Conservation (phyloP, 2,888 invertebrate genomes). For the Sesia apiformis region DNA sequence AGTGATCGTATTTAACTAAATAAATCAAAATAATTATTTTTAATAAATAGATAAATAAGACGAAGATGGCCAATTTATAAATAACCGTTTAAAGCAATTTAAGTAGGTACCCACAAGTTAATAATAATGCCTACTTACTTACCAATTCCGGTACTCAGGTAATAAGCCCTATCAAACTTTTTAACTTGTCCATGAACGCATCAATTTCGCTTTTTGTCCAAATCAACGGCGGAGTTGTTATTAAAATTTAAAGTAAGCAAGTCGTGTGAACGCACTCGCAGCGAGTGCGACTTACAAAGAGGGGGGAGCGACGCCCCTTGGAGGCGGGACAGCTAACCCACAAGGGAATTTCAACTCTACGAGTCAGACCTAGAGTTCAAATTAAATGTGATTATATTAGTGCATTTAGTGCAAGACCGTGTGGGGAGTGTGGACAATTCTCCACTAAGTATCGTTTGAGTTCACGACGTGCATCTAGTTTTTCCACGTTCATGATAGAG, state of each 20-base stretch:
- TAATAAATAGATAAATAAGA: too few species aligned
- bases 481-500: slow-evolving; percentile 24
- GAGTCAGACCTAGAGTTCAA: slow-evolving; percentile 5
- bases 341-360: slow-evolving; percentile 26
- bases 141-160: too few species aligned
- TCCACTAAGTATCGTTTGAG: slow-evolving; percentile 60
- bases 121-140: too few species aligned
- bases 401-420: slow-evolving; percentile 59
- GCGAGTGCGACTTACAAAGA: slow-evolving; percentile 36
- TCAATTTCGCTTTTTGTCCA: slow-evolving; percentile 53
- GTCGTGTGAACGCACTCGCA: slow-evolving; percentile 56
- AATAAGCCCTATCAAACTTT: slow-evolving; percentile 14
- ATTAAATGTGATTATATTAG: too few species aligned
- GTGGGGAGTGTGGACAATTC: slow-evolving; percentile 50
- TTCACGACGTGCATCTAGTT: slow-evolving; percentile 38
- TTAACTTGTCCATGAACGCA: slow-evolving; percentile 38
- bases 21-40: too few species aligned
- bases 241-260: slow-evolving; percentile 68
- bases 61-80: too few species aligned
- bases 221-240: slow-evolving; percentile 59
- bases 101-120: too few species aligned
- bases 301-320: slow-evolving; percentile 65
- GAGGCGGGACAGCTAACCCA: slow-evolving; percentile 48
- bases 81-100: too few species aligned
- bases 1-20: too few species aligned